Evolutionary conservation across 92 coral and sea anemone species (phyloP).

Genomic region (Desmophyllum pertusum): DNA sequence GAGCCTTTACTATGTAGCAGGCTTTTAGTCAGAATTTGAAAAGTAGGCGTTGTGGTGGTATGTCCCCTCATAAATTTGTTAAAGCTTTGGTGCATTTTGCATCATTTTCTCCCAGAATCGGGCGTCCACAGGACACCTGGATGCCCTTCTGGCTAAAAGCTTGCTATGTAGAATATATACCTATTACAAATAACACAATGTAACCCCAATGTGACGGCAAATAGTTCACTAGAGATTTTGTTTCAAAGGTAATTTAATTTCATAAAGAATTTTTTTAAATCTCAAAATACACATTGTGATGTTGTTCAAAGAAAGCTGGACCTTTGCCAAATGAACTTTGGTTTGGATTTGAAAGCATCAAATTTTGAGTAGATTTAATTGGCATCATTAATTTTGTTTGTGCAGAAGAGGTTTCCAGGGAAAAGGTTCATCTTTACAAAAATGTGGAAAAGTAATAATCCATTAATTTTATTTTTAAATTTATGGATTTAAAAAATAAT

Average conservation of each 20-base stretch:
- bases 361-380: neutral
- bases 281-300: neutral
- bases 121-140: too few relatives aligned
- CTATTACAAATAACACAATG: too few relatives aligned
- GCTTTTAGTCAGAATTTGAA: too few relatives aligned
- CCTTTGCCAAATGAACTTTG: neutral
- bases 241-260: neutral
- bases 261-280: neutral
- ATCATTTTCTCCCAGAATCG: too few relatives aligned
- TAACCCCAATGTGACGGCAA: neutral
- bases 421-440: neutral
- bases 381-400: neutral
- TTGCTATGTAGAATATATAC: too few relatives aligned
- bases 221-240: neutral
- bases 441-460: neutral
- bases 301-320: neutral
- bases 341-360: neutral
- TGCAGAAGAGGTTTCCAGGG: neutral
- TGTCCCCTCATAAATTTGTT: too few relatives aligned
- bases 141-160: too few relatives aligned
- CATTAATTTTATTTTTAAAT: neutral
- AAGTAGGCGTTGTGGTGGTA: too few relatives aligned
- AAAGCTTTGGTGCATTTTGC: too few relatives aligned
- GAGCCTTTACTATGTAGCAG: slow-evolving; percentile 47
- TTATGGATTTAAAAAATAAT: neutral